Evolutionary conservation across 2,888 invertebrate species (phyloP).

Genomic region (Pandemis corylana): DNA sequence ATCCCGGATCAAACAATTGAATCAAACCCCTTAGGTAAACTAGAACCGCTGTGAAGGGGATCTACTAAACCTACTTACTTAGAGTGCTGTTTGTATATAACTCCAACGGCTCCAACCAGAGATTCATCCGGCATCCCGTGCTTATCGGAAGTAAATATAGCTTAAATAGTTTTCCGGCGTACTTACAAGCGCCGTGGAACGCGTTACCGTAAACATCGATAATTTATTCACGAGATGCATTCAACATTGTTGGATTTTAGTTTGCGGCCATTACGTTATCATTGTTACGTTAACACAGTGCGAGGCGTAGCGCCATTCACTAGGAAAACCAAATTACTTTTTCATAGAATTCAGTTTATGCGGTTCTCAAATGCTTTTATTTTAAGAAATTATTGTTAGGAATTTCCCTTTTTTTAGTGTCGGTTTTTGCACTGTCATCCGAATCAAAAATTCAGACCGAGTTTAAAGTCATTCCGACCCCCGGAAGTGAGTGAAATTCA

Average conservation of each 20-base stretch:
- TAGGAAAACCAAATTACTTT: too few species aligned
- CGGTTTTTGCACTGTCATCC: too few species aligned
- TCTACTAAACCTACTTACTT: slow-evolving; percentile 6
- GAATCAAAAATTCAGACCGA: too few species aligned
- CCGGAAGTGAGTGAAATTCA: too few species aligned
- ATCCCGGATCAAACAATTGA: background rate
- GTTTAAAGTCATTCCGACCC: too few species aligned
- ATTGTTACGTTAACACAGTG: background rate
- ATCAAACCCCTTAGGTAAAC: slow-evolving; percentile 1
- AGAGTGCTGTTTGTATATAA: background rate
- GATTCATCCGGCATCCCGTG: slow-evolving; percentile 4
- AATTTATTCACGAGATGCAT: background rate
- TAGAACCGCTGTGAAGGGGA: background rate
- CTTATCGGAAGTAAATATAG: background rate
- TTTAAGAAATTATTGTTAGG: too few species aligned
- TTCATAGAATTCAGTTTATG: too few species aligned
- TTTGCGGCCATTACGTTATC: background rate
- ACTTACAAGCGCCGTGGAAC: background rate
- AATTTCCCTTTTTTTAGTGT: too few species aligned
- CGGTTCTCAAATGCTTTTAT: too few species aligned
- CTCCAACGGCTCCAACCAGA: background rate
- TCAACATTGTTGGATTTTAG: too few species aligned
- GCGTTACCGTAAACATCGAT: background rate
- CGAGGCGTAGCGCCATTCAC: too few species aligned
- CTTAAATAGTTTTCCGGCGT: background rate